These are phyloP conservation scores for Pipistrellus pygmaeus DNA, from an alignment of 2,797 vertebrate genomes.

Conservation along the genomic window DNA sequence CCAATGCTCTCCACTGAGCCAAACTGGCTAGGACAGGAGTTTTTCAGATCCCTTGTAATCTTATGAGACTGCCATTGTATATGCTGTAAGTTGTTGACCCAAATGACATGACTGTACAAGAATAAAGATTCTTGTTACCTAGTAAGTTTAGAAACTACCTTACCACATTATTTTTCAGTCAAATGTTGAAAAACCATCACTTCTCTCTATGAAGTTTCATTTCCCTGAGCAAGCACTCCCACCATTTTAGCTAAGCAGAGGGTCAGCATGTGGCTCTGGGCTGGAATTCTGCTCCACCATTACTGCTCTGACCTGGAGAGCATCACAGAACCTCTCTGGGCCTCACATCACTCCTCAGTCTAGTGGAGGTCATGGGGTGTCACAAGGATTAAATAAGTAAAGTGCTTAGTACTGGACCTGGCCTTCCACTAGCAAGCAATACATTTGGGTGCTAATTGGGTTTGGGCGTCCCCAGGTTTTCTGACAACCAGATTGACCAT, in stretches of 20 bases:
- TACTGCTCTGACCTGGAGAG: background rate
- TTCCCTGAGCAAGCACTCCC: background rate
- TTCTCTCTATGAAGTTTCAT: background rate
- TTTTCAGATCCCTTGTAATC: too few relatives aligned
- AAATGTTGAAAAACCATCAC: conserved; percentile 3
- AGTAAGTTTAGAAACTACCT: conserved; percentile 53
- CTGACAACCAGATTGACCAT: background rate
- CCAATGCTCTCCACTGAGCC: too few relatives aligned
- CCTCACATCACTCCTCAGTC: background rate
- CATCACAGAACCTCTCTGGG: background rate
- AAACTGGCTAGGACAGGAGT: too few relatives aligned
- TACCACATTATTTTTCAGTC: conserved; percentile 36
- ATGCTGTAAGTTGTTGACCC: background rate
- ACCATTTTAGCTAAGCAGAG: background rate
- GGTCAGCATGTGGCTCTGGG: background rate
- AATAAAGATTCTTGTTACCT: conserved; percentile 3
- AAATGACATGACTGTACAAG: background rate
- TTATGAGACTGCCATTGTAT: too few relatives aligned
- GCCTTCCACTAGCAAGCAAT: background rate
- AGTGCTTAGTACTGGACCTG: background rate
- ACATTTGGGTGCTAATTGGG: background rate
- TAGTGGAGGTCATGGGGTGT: background rate
- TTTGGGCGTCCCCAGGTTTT: conserved; percentile 9
- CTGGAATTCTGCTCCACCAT: background rate
- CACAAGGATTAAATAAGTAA: background rate